Conservation (phyloP, 2,888 invertebrate genomes). For the Agrilus mali region DNA sequence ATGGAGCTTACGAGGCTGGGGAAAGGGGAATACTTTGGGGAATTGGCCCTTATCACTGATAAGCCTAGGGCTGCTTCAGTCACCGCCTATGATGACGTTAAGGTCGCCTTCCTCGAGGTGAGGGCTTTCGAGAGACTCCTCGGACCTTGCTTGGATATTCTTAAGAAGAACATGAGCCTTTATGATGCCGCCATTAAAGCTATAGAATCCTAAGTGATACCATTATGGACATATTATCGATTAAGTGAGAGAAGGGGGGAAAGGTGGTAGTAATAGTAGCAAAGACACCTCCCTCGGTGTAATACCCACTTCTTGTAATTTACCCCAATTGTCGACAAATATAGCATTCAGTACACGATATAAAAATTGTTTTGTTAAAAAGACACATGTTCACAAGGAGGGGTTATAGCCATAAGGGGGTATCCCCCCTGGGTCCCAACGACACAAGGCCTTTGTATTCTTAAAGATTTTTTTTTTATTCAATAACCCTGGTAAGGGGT, state of each 20-base stretch:
- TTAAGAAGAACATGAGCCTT: slow-evolving; percentile 88
- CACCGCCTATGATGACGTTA: slow-evolving; percentile 66
- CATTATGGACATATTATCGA: not conserved
- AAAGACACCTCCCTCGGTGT: too few species aligned
- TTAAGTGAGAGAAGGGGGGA: not conserved
- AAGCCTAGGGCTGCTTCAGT: slow-evolving; percentile 84
- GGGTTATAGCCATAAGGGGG: too few species aligned
- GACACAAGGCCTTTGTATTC: too few species aligned
- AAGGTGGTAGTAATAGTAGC: too few species aligned
- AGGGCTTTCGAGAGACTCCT: slow-evolving; percentile 87
- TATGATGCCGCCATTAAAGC: slow-evolving; percentile 54
- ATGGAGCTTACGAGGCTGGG: slow-evolving; percentile 51
- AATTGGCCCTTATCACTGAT: slow-evolving; percentile 85
- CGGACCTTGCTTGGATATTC: slow-evolving; percentile 90
- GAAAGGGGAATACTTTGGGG: slow-evolving; percentile 77
- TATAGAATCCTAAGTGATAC: not conserved
- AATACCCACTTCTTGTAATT: too few species aligned
- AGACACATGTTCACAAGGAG: too few species aligned
- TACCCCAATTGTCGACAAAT: too few species aligned
- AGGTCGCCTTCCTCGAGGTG: slow-evolving; percentile 86
- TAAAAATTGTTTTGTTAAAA: too few species aligned
- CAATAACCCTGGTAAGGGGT: too few species aligned
- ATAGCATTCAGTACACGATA: too few species aligned
- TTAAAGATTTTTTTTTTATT: too few species aligned
- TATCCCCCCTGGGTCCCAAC: too few species aligned